Base-by-base conservation (phyloP, 2,113 vertebrate species). In the Epinephelus moara region DNA sequence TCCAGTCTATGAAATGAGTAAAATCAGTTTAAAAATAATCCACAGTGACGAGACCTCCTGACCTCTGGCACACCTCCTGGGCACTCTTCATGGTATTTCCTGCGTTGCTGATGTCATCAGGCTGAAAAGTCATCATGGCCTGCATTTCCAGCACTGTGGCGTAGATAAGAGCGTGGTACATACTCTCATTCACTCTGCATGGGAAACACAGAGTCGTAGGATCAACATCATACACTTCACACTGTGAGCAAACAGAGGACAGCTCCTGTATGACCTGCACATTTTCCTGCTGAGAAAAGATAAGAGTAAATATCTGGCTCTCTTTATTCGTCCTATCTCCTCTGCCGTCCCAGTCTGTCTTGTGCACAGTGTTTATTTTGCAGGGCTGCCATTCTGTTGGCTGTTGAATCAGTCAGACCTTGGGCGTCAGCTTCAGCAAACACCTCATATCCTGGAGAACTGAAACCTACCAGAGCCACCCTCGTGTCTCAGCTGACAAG, bases 101-200 rank as follows among this genome's bases (percentile, higher is more conserved):
- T 4, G 96, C 96, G 2, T 85, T 95, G 91, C 87, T 93, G 59
- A 97, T 95, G 94, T 97, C 96, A 18, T 96, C 95, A 0, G 93
- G 96, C 81, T 97, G 92, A 85, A 97, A 97, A 9, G 96, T 97
- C 96, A 97, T 97, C 96, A 97, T 96, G 66, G 96, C 96, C 90
- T 97, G 96, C 96, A 97, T 97, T 88, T 97, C 96, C 91, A 96
- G 89, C 59, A 97, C 90, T 0, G 96, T 96, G 89, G 96, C 96
- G 15, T 96, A 96, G 82, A 97, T 95, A 0, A 97, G 94, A 40
- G 96, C 94, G 6, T 97, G 96, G 92, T 97, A 97, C 96, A 97
- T 96, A 61, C 96, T 97, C 73, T 95, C 94, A 37, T 93, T 91
- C 59, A 90, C 90, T 85, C 96, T 96, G 67, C 49, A 85, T 0